These are phyloP conservation scores for Entelurus aequoreus DNA, from an alignment of 2,113 vertebrate species.

Conservation along the genomic window DNA sequence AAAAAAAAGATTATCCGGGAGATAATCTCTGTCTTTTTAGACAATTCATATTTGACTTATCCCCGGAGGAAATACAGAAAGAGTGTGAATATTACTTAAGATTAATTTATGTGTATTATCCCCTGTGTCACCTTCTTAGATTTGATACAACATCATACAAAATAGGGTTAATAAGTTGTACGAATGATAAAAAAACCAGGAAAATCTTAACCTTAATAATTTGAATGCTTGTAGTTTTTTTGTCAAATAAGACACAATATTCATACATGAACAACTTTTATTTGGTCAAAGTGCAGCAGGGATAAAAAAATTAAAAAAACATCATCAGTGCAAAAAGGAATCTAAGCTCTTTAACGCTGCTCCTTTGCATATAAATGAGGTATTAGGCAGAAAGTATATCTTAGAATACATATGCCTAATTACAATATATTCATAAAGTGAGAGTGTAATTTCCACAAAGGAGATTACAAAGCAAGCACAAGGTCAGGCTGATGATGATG, in stretches of 20 bases:
- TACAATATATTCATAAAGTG: conserved; percentile 79
- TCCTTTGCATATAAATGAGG: conserved; percentile 82
- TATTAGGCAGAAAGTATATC: conserved; percentile 78
- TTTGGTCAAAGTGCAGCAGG: conserved; percentile 29
- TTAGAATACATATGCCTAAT: conserved; percentile 81
- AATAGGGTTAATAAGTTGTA: too few species aligned
- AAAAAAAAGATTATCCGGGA: conserved; percentile 4
- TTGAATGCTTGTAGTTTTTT: not conserved
- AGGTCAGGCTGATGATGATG: conserved; percentile 69
- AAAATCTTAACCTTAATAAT: conserved; percentile 1
- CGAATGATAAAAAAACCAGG: too few species aligned
- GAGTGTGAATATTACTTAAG: not conserved
- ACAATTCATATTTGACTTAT: conserved; percentile 1
- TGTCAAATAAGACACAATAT: conserved; percentile 4
- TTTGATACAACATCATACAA: too few species aligned
- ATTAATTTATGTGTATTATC: not conserved
- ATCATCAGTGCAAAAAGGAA: conserved; percentile 57
- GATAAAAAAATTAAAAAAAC: conserved; percentile 55
- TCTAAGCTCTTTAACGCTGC: conserved; percentile 71
- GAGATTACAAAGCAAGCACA: conserved; percentile 73
- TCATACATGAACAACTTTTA: conserved; percentile 18
- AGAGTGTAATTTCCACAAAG: conserved; percentile 80
- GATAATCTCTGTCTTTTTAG: conserved; percentile 1
- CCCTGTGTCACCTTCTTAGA: not conserved
- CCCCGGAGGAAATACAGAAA: conserved; percentile 1